Base-by-base conservation (phyloP, 2,797 vertebrate genomes). In the Bucorvus abyssinicus region DNA sequence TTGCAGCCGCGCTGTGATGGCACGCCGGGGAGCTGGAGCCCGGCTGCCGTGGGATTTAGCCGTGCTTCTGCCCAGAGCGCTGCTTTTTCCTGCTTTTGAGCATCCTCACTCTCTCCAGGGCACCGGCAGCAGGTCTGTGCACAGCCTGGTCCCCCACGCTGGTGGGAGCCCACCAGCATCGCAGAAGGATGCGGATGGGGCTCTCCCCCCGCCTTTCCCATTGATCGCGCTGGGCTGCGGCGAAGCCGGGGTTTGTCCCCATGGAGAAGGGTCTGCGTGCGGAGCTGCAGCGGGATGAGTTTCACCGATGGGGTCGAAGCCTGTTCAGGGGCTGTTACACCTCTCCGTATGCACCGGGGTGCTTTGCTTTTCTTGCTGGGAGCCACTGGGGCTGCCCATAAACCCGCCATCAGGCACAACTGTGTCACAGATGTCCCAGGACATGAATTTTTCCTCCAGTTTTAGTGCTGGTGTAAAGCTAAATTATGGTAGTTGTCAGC, bases 261-360 rank as follows among this genome's bases (percentile, higher is more conserved):
- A 1, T 1, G 7, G 59, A 9, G 56, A 34, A 49, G 27, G 56
- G 0, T 63, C 40, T 38, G 10, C n/a, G 1, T 1, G 1, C 44
- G 42, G 70, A 45, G 4, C 45, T 3, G 49, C 38, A 6, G 22
- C 4, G 1, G 45, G 29, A 7, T 0, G 6, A 12, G 47, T 64
- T 42, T 47, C 45, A 9, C n/a, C 2, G 0, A 5, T 6, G 17
- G 30, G 44, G 22, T 64, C 2, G 3, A 55, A 30, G 55, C 40
- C 0, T 1, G 14, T 19, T 15, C 1, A 6, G 60, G 17, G 14
- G 82, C 59, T 59, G 55, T 49, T 14, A 8, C 57, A 12, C 24
- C 21, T 52, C 73, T 49, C 73, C 0, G 0, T 10, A 4, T 1
- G 53, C 7, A 0, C 30, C 1, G 0, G 6, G 36, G 3, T 40